Base-by-base conservation (phyloP, 2,888 invertebrate genomes). In the Pollenia labialis region DNA sequence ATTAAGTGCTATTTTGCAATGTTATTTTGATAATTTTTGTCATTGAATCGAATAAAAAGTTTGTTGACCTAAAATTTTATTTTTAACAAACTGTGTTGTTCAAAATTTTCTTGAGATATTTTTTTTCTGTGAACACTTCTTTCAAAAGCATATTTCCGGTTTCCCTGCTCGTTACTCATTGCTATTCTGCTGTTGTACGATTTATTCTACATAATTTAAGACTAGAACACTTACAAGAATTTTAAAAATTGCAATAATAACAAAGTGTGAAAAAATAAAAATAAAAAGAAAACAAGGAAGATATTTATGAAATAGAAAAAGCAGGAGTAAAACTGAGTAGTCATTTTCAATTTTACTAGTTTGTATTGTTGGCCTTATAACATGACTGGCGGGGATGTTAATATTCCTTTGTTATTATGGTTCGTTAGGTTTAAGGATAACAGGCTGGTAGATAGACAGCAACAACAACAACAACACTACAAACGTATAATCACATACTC, bases 371-470 rank as follows among this genome's bases (percentile, higher is more conserved):
- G 79, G 85, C 79, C 79, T 56, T 69, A 79, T 62, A 79, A 50
- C 52, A 42, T 72, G 80, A 52, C 75, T 75, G 85, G 16, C 68
- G 54, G 74, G 64, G 74, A 82, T 85, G 79, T 85, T 79, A 79
- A 62, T 64, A 79, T 64, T 75, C 82, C 50, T 81, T 86, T 83
- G 80, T 86, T 86, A 86, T 80, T 66, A 83, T 76, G 82, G 75
- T 83, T 86, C 75, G 86, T 83, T 86, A 83, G 83, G 58, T 71
- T 74, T 80, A 86, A 79, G 81, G 81, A 81, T 84, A 84, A 81
- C 79, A 32, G 69, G 44, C 84, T 74, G 60, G 44, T 23, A 56
- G 32, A 77, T 44, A 52, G n/a, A 58, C 11, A 62, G 23, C 44
- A 1, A 58, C 8, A 62, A 44, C 32, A 62, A 44, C 32, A 62